These are phyloP conservation scores for Melospiza melodia DNA, from an alignment of 2,113 vertebrate genomes.

Conservation along the genomic window DNA sequence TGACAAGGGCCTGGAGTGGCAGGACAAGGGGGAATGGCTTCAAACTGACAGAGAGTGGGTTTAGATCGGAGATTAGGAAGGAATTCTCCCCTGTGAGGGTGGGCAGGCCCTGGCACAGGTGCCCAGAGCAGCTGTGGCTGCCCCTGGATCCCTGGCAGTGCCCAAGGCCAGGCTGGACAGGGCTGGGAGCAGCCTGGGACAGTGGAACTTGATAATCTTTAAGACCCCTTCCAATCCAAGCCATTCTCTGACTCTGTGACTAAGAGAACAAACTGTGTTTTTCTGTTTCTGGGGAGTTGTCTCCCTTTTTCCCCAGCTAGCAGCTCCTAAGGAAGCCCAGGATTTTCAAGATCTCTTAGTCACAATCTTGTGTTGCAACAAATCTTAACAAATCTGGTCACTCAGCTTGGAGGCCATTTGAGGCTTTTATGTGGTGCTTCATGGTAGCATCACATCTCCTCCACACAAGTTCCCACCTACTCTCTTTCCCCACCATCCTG, in stretches of 20 bases:
- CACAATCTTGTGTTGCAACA: neutral
- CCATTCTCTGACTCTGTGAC: neutral
- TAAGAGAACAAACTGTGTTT: neutral
- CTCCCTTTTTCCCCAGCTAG: neutral
- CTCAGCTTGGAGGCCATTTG: neutral
- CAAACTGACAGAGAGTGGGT: accelerated
- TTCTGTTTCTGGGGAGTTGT: accelerated
- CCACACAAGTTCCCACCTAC: accelerated
- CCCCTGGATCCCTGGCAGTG: neutral
- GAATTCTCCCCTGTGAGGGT: accelerated
- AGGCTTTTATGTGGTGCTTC: neutral
- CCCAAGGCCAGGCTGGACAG: accelerated
- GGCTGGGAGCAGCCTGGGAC: neutral
- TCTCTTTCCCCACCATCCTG: neutral
- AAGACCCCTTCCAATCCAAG: neutral
- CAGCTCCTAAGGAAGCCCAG: neutral
- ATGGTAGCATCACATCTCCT: neutral
- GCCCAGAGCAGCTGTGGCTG: neutral
- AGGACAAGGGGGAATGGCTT: neutral
- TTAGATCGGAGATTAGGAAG: accelerated
- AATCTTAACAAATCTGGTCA: neutral
- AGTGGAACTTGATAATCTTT: neutral
- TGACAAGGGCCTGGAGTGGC: accelerated
- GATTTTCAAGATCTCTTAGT: neutral
- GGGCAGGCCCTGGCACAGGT: neutral